A percentile compares a stretch with the other conserved stretches of the same genome.
Conservation (phyloP, 2,113 vertebrate species). For the Cyanistes caeruleus region DNA sequence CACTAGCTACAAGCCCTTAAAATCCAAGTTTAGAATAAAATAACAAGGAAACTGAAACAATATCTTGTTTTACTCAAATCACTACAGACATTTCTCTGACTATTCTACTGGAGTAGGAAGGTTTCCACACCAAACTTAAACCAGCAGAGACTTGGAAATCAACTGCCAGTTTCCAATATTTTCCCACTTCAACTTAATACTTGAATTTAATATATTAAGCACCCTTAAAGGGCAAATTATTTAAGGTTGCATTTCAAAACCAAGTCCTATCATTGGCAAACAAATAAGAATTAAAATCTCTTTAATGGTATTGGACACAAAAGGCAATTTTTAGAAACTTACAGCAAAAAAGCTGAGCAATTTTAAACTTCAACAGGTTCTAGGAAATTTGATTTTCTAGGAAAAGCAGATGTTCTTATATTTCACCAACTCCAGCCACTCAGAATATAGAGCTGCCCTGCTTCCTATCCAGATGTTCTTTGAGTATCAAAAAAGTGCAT, state of each 20-base stretch:
- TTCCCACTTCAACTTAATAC: not conserved
- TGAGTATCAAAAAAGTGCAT: not conserved
- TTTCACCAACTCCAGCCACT: not conserved
- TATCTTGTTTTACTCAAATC: not conserved
- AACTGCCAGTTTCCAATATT: not conserved
- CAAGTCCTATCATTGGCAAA: not conserved
- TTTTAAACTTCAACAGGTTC: not conserved
- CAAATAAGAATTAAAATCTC: not conserved
- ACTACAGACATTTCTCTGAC: not conserved
- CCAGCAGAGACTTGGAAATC: not conserved
- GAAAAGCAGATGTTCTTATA: not conserved
- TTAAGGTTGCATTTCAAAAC: not conserved
- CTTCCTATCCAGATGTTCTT: not conserved
- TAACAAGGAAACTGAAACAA: not conserved
- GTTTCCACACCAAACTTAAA: not conserved
- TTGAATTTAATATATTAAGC: not conserved
- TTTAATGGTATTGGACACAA: not conserved
- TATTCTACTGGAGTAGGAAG: not conserved
- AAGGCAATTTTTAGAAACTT: constrained; percentile 1
- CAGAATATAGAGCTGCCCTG: not conserved
- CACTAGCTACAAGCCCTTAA: not conserved
- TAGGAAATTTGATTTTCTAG: constrained; percentile 13
- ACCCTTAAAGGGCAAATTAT: not conserved
- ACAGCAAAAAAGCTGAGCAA: not conserved
- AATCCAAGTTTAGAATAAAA: not conserved